Evolutionary conservation across 2,888 invertebrate species (phyloP).

Genomic region (Dexiosoma caninum): DNA sequence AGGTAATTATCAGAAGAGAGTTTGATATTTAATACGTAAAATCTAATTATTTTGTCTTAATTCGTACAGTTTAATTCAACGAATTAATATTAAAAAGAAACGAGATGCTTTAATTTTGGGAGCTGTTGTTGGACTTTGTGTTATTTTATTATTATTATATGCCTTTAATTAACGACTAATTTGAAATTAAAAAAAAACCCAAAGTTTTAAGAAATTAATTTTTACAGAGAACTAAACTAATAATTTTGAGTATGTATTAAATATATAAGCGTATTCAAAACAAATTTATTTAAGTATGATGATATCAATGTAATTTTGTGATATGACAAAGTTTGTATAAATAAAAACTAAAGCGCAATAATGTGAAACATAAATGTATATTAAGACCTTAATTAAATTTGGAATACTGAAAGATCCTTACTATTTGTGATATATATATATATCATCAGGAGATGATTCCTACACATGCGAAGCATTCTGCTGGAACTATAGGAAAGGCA

Average conservation of each 20-base stretch:
- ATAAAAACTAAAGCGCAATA: constrained; percentile 12
- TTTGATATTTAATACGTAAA: background rate
- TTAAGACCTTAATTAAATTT: background rate
- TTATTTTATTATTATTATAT: constrained; percentile 90
- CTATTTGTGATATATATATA: no score
- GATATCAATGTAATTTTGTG: constrained; percentile 61
- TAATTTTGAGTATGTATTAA: background rate
- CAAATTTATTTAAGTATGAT: constrained; percentile 27
- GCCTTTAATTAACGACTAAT: constrained; percentile 82
- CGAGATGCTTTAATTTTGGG: constrained; percentile 96
- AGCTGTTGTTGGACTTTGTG: constrained; percentile 90
- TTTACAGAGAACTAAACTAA: constrained; percentile 36
- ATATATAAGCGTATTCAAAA: background rate
- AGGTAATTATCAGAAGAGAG: constrained; percentile 69
- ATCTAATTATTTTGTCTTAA: background rate
- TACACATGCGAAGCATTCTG: no score
- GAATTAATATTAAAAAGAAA: constrained; percentile 95
- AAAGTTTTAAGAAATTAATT: constrained; percentile 34
- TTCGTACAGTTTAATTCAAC: constrained; percentile 86
- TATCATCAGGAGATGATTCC: no score
- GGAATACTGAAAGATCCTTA: no score
- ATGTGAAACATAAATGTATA: constrained; percentile 2
- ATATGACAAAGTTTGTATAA: constrained; percentile 57
- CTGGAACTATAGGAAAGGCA: no score
- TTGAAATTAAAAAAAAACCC: background rate